Percentiles rank a stretch among this genome's conserved stretches.
Evolutionary conservation across 2,113 vertebrate genomes (phyloP).

Genomic region (Pristiophorus japonicus): DNA sequence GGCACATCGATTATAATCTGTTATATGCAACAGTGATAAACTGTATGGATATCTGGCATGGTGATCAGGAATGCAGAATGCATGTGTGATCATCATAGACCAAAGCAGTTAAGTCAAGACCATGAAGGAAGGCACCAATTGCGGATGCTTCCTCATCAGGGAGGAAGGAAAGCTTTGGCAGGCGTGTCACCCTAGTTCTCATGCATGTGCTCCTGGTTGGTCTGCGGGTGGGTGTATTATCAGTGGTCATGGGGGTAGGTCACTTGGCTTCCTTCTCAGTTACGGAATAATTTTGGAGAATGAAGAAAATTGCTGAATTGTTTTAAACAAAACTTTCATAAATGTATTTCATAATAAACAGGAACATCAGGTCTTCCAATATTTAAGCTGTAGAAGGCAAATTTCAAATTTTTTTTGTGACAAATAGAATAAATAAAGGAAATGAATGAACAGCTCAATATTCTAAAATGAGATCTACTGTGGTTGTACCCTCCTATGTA

Average conservation of each 20-base stretch:
- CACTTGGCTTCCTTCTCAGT: not conserved
- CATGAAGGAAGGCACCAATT: not conserved
- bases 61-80: not conserved
- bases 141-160: not conserved
- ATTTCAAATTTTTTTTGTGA: not conserved
- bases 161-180: not conserved
- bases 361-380: not conserved
- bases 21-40: not conserved
- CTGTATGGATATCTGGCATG: too few relatives aligned
- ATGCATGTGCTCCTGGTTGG: not conserved
- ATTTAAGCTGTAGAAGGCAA: not conserved
- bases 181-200: not conserved
- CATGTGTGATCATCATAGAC: not conserved
- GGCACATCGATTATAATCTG: not conserved
- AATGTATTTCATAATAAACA: not conserved
- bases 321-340: not conserved
- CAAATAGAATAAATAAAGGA: not conserved
- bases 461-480: not conserved
- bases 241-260: too few relatives aligned
- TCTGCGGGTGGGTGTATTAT: not conserved
- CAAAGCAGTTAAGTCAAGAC: not conserved
- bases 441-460: not conserved
- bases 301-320: not conserved
- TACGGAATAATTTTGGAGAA: not conserved
- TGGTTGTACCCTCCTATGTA: not conserved